Conservation (phyloP, 2,888 invertebrate species). For the Parasteatoda lunata region DNA sequence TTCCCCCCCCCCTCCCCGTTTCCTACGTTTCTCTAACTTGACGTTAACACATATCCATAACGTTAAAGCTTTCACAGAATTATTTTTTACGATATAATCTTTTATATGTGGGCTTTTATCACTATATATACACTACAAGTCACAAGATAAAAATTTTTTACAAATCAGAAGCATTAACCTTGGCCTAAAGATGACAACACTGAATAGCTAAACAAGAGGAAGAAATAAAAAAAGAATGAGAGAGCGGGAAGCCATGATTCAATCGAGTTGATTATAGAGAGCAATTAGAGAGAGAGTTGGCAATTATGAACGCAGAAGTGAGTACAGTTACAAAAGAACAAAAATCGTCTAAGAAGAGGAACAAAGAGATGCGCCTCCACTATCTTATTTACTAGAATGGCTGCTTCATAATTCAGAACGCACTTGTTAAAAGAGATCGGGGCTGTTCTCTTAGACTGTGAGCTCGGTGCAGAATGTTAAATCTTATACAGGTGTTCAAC, state of each 20-base stretch:
- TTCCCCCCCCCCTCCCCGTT: no score
- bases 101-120: no score
- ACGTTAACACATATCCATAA: no score
- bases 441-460: background rate
- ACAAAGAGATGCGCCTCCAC: background rate
- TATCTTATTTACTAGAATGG: background rate
- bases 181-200: background rate
- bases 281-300: conserved; percentile 45
- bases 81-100: no score
- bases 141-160: no score
- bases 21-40: no score
- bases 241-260: conserved; percentile 33
- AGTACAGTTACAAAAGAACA: background rate
- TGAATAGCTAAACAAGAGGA: background rate
- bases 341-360: background rate
- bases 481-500: background rate
- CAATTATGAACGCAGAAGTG: conserved; percentile 31
- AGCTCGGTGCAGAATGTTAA: background rate
- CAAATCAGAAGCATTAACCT: background rate
- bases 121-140: no score
- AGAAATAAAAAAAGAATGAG: background rate
- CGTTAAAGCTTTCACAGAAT: no score
- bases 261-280: conserved; percentile 58
- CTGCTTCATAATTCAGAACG: background rate
- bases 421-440: background rate